phyloP scores from a whole-genome alignment of 2,797 vertebrate genomes.

The Otus scops region DNA sequence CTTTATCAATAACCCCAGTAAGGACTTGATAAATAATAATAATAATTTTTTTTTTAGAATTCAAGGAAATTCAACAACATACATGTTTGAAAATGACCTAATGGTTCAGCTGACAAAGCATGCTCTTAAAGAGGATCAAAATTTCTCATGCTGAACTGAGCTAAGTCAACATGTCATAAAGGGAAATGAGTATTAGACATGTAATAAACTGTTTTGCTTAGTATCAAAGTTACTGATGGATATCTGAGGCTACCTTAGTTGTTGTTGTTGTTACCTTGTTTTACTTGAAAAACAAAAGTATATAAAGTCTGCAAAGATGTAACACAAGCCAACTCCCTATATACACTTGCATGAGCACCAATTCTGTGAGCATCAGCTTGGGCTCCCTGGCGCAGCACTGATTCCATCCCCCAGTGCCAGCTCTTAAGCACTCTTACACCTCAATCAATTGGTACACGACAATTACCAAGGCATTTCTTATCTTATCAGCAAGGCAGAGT shows the following conservation, averaged over 20 bases:
- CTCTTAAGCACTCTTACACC: background rate
- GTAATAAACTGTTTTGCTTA: background rate
- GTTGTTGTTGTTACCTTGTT: background rate
- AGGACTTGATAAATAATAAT: background rate
- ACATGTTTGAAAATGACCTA: background rate
- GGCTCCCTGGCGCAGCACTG: background rate
- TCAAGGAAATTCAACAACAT: background rate
- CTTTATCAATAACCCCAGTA: background rate
- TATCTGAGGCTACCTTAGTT: background rate
- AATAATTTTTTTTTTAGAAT: background rate
- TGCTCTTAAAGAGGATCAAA: background rate
- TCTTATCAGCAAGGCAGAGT: background rate
- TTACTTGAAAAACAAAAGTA: background rate
- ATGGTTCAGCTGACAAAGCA: background rate
- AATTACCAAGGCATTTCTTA: background rate
- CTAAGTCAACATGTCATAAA: background rate
- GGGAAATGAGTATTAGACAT: background rate
- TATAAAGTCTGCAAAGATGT: background rate
- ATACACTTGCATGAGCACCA: background rate
- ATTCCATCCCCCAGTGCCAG: background rate
- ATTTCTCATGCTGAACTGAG: background rate
- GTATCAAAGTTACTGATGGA: background rate
- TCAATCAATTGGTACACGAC: rapidly evolving
- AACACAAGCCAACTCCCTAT: background rate
- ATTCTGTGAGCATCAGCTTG: background rate